Base-by-base conservation (phyloP, 1,140 invertebrate species). In the Tetranychus cinnabarinus region DNA sequence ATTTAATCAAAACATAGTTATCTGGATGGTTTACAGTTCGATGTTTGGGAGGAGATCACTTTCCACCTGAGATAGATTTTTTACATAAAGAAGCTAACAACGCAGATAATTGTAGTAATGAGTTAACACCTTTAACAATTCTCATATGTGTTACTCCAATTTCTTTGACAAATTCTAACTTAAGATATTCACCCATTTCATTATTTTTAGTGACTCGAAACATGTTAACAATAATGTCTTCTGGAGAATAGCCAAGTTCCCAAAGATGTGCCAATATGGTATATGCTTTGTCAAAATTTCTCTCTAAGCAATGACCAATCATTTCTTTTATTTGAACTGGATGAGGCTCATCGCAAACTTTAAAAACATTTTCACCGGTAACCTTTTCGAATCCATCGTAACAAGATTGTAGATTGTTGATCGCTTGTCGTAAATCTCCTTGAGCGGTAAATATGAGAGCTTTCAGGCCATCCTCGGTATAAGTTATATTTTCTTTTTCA, bases 331-430 rank as follows among this genome's bases (percentile, higher is more conserved):
- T 82, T 0, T 93, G 70, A 63, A 95, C 76, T 7, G 96, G 96
- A 78, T 98, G 92, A 0, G 96, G 95, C 72, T 99, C 93, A 75
- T 99, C 96, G 72, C 96, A 99, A 15, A 99, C 92, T 78, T 97
- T 98, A 69, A 97, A 98, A n/a, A 99, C 95, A 80, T 97, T 93
- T 69, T 89, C 84, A 63, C 82, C 82, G 65, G 83, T 92, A 2
- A 99, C 82, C 69, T 85, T 81, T 5, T 82, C 83, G 77, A 96
- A 97, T 35, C 93, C 93, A 73, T 96, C 89, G 52, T 81, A 81
- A 0, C 95, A 98, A 3, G 93, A 93, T 74, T 99, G 96, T 35
- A 99, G 73, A 78, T 99, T 99, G 74, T 99, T 99, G 15, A 99
- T 75, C 0, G 86, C 95, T 74, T 80, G 90, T 69, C 96, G 78